These are phyloP conservation scores for Spatulosminthurus flaviceps DNA, from an alignment of 2,888 invertebrate species.

Conservation along the genomic window DNA sequence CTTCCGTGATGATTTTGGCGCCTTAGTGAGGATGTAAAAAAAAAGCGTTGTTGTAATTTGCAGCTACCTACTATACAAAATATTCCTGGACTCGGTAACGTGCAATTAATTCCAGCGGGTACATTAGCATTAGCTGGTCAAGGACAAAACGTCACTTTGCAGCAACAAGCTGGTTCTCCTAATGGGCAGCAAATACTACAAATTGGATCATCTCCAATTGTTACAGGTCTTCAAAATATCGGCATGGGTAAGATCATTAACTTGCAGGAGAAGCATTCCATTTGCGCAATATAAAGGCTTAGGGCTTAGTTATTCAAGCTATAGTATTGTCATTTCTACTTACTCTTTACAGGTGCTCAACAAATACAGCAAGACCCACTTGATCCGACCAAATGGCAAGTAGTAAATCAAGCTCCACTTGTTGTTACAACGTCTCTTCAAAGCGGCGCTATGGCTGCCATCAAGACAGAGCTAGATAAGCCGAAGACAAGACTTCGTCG, in stretches of 20 bases:
- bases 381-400: slow-evolving; percentile 87
- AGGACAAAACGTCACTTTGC: slow-evolving; percentile 59
- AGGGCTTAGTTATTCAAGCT: too few species aligned
- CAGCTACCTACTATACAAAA: slow-evolving; percentile 68
- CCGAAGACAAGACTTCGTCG: slow-evolving; percentile 76
- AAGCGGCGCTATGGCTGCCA: slow-evolving; percentile 61
- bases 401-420: slow-evolving; percentile 64
- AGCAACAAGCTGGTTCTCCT: slow-evolving; percentile 53
- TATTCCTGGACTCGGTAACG: slow-evolving; percentile 81
- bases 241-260: slow-evolving; percentile 29
- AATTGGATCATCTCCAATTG: slow-evolving; percentile 55
- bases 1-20: too few species aligned
- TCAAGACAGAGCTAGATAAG: slow-evolving; percentile 62
- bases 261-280: neutral
- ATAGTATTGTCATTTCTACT: too few species aligned
- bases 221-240: slow-evolving; percentile 53
- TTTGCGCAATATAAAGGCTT: neutral
- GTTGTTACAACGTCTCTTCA: slow-evolving; percentile 68
- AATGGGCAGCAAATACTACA: slow-evolving; percentile 64
- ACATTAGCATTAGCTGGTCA: slow-evolving; percentile 67
- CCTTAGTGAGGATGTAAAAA: too few species aligned
- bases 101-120: slow-evolving; percentile 80
- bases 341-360: slow-evolving; percentile 51
- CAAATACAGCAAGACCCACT: slow-evolving; percentile 84
- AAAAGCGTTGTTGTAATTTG: neutral